These are phyloP conservation scores for Brenthis ino DNA, from an alignment of 2,888 invertebrate species.

Conservation along the genomic window DNA sequence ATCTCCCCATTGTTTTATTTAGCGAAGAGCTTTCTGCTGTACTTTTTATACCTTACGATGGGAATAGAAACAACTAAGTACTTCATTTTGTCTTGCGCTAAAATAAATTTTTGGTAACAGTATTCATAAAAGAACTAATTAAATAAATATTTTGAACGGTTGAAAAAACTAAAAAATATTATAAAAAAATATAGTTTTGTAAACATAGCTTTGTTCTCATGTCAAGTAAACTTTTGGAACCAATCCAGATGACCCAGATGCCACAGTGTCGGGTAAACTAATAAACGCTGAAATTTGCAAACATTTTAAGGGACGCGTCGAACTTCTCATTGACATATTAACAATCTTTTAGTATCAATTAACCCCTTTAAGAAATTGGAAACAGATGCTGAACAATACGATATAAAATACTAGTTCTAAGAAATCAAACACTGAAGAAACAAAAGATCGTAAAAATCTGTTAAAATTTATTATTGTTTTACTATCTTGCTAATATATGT, in stretches of 20 bases:
- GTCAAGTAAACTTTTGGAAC: conserved; percentile 67
- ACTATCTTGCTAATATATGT: too few species aligned
- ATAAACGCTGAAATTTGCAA: conserved; percentile 61
- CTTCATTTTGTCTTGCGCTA: not conserved
- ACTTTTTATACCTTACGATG: conserved; percentile 25
- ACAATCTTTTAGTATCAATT: conserved; percentile 40
- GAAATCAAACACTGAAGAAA: not conserved
- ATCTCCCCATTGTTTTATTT: conserved; percentile 54
- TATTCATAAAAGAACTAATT: too few species aligned
- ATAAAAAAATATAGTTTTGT: conserved; percentile 42
- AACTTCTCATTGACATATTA: conserved; percentile 36
- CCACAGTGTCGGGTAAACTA: conserved; percentile 54
- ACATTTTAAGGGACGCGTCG: conserved; percentile 45
- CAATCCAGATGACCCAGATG: conserved; percentile 75
- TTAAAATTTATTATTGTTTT: not conserved
- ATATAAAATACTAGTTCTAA: conserved; percentile 1
- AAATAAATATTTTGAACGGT: not conserved
- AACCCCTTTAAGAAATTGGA: conserved; percentile 32
- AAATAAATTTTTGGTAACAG: too few species aligned
- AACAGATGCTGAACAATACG: conserved; percentile 32
- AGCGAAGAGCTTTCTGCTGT: conserved; percentile 30
- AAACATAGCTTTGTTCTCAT: conserved; percentile 54
- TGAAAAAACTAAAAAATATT: not conserved
- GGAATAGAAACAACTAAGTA: conserved; percentile 6
- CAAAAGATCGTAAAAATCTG: not conserved